Base-by-base conservation (phyloP, 1,140 invertebrate genomes). In the Sesamia nonagrioides region DNA sequence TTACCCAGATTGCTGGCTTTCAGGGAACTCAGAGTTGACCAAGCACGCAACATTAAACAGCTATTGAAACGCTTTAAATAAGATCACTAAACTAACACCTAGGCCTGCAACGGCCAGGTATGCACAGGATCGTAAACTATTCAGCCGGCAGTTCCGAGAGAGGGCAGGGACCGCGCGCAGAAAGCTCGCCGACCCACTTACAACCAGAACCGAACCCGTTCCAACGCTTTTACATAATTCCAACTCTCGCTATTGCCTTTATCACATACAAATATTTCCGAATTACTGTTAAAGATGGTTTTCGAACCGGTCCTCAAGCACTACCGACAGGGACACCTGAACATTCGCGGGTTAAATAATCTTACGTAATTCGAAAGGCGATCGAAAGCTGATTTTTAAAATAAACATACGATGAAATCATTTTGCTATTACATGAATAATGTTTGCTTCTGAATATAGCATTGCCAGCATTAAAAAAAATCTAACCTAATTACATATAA, bases 161-260 rank as follows among this genome's bases (percentile, higher is more conserved):
- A 68, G 58, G 78, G 73, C 76, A 79, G 54, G 50, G 61, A 69
- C 73, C 58, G 40, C 77, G 40, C 77, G 69, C 60, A 83, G 85
- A 89, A 88, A 90, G 86, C 88, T 86, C 74, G 73, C 77, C 88
- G 86, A 89, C 86, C 88, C 86, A 90, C 78, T 84, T 87, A 50
- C 78, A 77, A 69, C 69, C 50, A 68, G 66, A 48, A 52, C 61
- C 69, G 78, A 83, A 89, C 88, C 82, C 86, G 88, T 86, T 90
- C 85, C 81, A 69, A 69, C 58, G 82, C 82, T 60, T 89, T 90
- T 90, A 90, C 87, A 89, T 90, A 90, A 90, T 84, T 72, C 82
- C 79, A 78, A 83, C 84, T 86, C 84, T 87, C 84, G 83, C 83
- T 80, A 79, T 77, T 72, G 52, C 72, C 52, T 79, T 75, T 61